Evolutionary conservation across 1,140 invertebrate species (phyloP), one percentile per base, ranked within the genome.

Genomic region (Dendrolimus punctatus): DNA sequence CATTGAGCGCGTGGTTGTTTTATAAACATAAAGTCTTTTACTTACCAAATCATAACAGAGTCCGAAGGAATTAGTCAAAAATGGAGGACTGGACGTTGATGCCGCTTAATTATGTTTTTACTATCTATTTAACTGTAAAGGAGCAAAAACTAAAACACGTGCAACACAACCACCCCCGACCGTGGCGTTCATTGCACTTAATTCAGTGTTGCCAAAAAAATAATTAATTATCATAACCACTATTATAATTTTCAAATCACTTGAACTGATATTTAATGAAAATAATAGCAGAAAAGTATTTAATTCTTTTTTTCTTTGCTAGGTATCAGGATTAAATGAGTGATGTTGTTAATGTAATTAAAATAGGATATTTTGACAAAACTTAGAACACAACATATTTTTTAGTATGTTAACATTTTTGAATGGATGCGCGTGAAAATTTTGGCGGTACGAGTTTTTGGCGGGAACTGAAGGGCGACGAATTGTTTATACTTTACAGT

Each of bases 141-240:
- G 6, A 60, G 55, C 57, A 57, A 51, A 59, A 61, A 58, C 51
- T 42, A 53, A 66, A 64, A 67, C 72, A 73, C 68, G 65, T 70
- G 62, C 64, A 51, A 65, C 60, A 64, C 75, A 61, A 64, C 67
- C 69, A 48, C 65, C 60, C 46, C 56, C 57, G 54, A 37, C 56
- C 61, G 62, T 62, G 64, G 66, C 64, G 68, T 64, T 68, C 66
- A 52, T 68, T 71, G 66, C 68, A 71, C 68, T 71, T 63, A 52
- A 46, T 41, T 64, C 48, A 9, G 61, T 57, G 54, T 66, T 63
- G 64, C 55, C 57, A 60, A 48, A 38, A 8, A 37, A 60, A 60
- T 43, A 44, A 6, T 46, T 5, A 50, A 39, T 8, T 39, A 36
- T 36, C 39, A 50, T 37, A 40, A 51, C 5, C 6, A 41, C n/a